Percentiles rank a stretch among this genome's conserved stretches.
Evolutionary conservation across 2,797 vertebrate species (phyloP).

Genomic region (Poecilia picta): DNA sequence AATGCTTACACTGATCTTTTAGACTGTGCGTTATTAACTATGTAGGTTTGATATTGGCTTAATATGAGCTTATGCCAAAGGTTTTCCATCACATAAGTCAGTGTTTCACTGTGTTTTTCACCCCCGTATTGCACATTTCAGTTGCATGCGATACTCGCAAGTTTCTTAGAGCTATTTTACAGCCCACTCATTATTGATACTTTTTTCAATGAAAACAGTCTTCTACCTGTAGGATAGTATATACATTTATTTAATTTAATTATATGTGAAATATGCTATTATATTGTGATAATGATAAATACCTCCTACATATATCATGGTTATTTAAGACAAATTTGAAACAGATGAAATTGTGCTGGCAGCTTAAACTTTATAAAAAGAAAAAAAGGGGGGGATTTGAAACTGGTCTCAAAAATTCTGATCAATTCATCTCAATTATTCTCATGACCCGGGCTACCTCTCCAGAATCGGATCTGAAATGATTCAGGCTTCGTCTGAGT

Average conservation of each 20-base stretch:
- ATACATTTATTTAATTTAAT: background rate
- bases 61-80: background rate
- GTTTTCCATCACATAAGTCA: slow-evolving; percentile 4
- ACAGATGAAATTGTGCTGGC: background rate
- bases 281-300: background rate
- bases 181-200: slow-evolving; percentile 19
- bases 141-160: slow-evolving; percentile 15
- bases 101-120: slow-evolving; percentile 24
- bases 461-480: slow-evolving; percentile 30
- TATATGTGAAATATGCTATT: too few relatives aligned
- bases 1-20: slow-evolving; percentile 19
- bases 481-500: slow-evolving; percentile 41
- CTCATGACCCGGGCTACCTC: slow-evolving; percentile 27
- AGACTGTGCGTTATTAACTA: slow-evolving; percentile 14
- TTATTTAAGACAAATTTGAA: background rate
- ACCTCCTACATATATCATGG: background rate
- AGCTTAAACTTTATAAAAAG: background rate
- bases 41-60: background rate
- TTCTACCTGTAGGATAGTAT: background rate
- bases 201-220: slow-evolving; percentile 16
- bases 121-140: slow-evolving; percentile 7
- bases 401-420: background rate
- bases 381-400: background rate
- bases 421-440: slow-evolving; percentile 4
- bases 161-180: slow-evolving; percentile 33